Base-by-base conservation (phyloP, 2,888 invertebrate species). In the Cerastis leucographa region DNA sequence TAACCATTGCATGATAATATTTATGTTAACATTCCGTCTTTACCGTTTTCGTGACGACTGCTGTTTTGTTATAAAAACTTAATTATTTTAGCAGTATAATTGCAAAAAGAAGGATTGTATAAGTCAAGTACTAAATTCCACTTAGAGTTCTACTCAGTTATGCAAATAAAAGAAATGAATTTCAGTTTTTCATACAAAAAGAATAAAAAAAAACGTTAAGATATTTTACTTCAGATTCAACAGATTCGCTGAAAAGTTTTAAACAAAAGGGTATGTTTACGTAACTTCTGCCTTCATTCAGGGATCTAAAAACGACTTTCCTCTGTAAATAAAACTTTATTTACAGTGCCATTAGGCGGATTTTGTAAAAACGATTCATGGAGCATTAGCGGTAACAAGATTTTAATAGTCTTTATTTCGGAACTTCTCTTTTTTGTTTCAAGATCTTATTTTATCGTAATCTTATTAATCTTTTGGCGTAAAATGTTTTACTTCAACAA, bases 191-290 rank as follows among this genome's bases (percentile, higher is more conserved):
- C 12, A 46, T 42, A 11, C 22, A 64, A 72, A 73, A 51, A 42
- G 2, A 49, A 71, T 14, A 29, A 72, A 74, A 72, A 59, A 42
- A 73, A 70, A 14, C 35, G 17, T 75, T 25, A 75, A 81, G 81
- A 76, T 62, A 71, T 71, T 81, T 74, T 56, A 69, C 69, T 69
- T 46, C 44, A 67, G 62, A 83, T 66, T 56, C 62, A 72, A 76
- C 77, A 85, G 71, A 76, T 76, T 56, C 40, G 65, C 83, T 71
- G 44, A 69, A 66, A 85, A 83, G 42, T 85, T 85, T 65, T 22
- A 64, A 85, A 83, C 64, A 85, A 83, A 83, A 56, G 83, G 86
- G 83, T 83, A 29, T 83, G 68, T 83, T 83, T 83, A 71, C 83
- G 59, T 77, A 77, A 85, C 78, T 85, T 73, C 62, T 71, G 40